These are phyloP conservation scores for Tholera decimalis DNA, from an alignment of 2,888 invertebrate species.

Conservation along the genomic window DNA sequence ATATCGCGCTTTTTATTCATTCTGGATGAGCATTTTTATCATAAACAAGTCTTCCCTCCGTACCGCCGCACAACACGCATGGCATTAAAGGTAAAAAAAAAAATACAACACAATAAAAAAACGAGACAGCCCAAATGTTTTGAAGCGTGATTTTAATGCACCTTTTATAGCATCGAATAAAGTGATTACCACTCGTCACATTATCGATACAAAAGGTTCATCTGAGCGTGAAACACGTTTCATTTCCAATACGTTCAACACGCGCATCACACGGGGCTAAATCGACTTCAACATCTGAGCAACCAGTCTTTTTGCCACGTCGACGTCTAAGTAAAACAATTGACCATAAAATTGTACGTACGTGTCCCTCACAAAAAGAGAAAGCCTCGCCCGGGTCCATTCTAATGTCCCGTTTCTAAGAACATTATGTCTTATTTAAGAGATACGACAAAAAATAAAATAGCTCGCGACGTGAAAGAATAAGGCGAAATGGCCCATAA, in stretches of 20 bases:
- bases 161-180: slow-evolving; percentile 67
- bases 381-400: slow-evolving; percentile 83
- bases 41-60: background rate
- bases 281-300: slow-evolving; percentile 63
- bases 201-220: slow-evolving; percentile 70
- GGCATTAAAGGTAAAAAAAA: slow-evolving; percentile 12
- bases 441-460: slow-evolving; percentile 87
- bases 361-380: slow-evolving; percentile 88
- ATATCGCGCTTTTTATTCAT: background rate
- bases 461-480: slow-evolving; percentile 83
- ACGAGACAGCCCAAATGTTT: slow-evolving; percentile 37
- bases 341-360: slow-evolving; percentile 88
- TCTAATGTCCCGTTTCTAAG: slow-evolving; percentile 89
- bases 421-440: slow-evolving; percentile 91
- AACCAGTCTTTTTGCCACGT: slow-evolving; percentile 79
- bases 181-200: slow-evolving; percentile 69
- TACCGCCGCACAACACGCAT: background rate
- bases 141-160: slow-evolving; percentile 61
- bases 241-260: slow-evolving; percentile 70
- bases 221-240: slow-evolving; percentile 73
- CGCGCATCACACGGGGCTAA: slow-evolving; percentile 57
- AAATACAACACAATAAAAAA: slow-evolving; percentile 37
- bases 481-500: slow-evolving; percentile 88
- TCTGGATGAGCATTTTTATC: background rate
- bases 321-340: slow-evolving; percentile 87